These are phyloP conservation scores for Cassiopea andromeda DNA, from an alignment of 30 jellyfish, hydroid and myxozoan genomes.

Conservation along the genomic window DNA sequence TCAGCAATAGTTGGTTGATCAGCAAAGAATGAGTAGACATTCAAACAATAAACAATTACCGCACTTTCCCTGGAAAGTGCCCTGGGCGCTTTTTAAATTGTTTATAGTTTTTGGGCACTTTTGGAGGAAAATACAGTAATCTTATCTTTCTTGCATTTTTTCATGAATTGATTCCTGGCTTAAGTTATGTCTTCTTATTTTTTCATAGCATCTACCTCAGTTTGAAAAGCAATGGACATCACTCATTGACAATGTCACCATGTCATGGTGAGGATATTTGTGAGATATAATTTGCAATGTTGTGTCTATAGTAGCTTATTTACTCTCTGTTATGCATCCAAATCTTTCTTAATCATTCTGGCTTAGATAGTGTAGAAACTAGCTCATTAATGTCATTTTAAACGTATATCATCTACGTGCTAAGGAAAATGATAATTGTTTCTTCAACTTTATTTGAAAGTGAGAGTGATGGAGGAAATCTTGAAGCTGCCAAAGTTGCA, in stretches of 20 bases:
- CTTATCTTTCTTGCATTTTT: neutral
- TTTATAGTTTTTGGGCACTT: too few species aligned
- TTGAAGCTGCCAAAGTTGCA: conserved; percentile 25
- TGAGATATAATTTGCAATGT: neutral
- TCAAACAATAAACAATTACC: too few species aligned
- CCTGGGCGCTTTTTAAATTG: too few species aligned
- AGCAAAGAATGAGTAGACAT: too few species aligned
- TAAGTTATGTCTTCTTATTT: neutral
- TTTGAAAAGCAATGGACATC: conserved; percentile 62
- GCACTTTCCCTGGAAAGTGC: too few species aligned
- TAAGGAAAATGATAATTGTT: neutral
- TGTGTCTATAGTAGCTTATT: too few species aligned
- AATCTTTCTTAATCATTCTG: too few species aligned
- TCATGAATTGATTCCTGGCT: neutral
- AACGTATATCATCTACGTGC: neutral
- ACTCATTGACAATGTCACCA: conserved; percentile 20
- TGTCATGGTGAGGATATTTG: conserved; percentile 21
- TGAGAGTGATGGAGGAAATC: conserved; percentile 5
- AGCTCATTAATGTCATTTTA: too few species aligned
- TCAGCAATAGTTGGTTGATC: too few species aligned
- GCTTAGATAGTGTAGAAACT: too few species aligned
- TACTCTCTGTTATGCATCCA: too few species aligned
- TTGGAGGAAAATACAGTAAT: too few species aligned
- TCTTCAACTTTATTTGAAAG: neutral
- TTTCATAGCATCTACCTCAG: conserved; percentile 28